Evolutionary conservation across 92 coral and sea anemone genomes (phyloP).

Genomic region (Heteractis magnifica): DNA sequence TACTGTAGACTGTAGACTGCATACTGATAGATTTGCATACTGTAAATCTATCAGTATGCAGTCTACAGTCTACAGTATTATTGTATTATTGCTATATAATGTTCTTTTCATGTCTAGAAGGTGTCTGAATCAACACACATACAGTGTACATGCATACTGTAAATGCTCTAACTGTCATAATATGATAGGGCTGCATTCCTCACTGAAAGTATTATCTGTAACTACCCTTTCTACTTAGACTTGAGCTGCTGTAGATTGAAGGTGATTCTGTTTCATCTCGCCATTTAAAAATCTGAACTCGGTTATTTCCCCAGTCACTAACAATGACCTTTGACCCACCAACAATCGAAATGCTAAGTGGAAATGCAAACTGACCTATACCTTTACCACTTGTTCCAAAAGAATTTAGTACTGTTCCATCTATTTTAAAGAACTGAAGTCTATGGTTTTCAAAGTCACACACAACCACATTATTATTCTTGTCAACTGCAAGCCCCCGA

Average conservation of each 20-base stretch:
- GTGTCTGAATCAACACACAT: too few species aligned
- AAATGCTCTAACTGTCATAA: too few species aligned
- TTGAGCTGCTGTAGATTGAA: conserved; percentile 3
- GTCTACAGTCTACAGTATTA: too few species aligned
- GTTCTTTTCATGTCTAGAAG: too few species aligned
- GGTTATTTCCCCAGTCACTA: conserved; percentile 89
- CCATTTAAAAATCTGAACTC: conserved; percentile 80
- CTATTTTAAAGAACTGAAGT: conserved; percentile 66
- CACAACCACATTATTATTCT: conserved; percentile 63
- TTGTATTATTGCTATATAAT: too few species aligned
- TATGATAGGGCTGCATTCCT: neutral
- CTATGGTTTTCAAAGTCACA: conserved; percentile 91
- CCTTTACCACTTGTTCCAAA: conserved; percentile 90
- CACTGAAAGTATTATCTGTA: neutral
- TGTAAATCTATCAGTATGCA: too few species aligned
- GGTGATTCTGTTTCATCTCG: conserved; percentile 42
- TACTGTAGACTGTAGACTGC: too few species aligned
- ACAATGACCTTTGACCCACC: conserved; percentile 70
- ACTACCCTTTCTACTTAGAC: conserved; percentile 2
- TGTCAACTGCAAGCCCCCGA: conserved; percentile 80
- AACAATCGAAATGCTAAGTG: conserved; percentile 73
- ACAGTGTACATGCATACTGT: too few species aligned
- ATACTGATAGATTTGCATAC: too few species aligned
- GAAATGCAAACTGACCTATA: conserved; percentile 91
- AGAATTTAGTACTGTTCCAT: conserved; percentile 69